Evolutionary conservation across 2,888 invertebrate species (phyloP).

Genomic region (Drosophila mayaguana): DNA sequence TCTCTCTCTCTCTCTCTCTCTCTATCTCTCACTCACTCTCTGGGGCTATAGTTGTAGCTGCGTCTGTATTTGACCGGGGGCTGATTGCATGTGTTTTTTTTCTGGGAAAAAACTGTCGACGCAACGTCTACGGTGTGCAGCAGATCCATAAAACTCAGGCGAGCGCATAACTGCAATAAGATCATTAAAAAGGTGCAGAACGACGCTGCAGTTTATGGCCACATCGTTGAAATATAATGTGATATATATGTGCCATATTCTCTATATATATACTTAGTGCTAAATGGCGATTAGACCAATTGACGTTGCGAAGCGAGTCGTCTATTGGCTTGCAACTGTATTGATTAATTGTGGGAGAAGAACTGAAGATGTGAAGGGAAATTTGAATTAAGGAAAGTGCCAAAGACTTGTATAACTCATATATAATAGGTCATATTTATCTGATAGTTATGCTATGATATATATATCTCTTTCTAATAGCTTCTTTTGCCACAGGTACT

Average conservation of each 20-base stretch:
- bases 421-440: not conserved
- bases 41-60: slow-evolving; percentile 27
- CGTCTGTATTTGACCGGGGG: slow-evolving; percentile 42
- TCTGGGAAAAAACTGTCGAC: slow-evolving; percentile 83
- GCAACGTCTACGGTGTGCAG: slow-evolving; percentile 76
- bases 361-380: not conserved
- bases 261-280: slow-evolving; percentile 1
- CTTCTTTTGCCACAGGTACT: no score
- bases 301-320: slow-evolving; percentile 14
- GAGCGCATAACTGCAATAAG: slow-evolving; percentile 68
- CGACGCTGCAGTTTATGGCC: slow-evolving; percentile 62
- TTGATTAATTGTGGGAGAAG: not conserved
- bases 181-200: slow-evolving; percentile 73
- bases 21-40: not conserved
- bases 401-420: not conserved
- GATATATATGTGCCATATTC: slow-evolving; percentile 13
- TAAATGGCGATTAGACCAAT: slow-evolving; percentile 16
- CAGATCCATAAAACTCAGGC: slow-evolving; percentile 67
- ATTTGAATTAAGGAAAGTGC: not conserved
- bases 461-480: no score
- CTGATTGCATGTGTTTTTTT: slow-evolving; percentile 55
- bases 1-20: not conserved
- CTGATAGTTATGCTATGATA: no score
- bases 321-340: not conserved
- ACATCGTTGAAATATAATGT: slow-evolving; percentile 42